A percentile compares a stretch with the other conserved stretches of the same genome.
phyloP scores from a whole-genome alignment of 1,140 invertebrate genomes.

The Doryteuthis pealeii region DNA sequence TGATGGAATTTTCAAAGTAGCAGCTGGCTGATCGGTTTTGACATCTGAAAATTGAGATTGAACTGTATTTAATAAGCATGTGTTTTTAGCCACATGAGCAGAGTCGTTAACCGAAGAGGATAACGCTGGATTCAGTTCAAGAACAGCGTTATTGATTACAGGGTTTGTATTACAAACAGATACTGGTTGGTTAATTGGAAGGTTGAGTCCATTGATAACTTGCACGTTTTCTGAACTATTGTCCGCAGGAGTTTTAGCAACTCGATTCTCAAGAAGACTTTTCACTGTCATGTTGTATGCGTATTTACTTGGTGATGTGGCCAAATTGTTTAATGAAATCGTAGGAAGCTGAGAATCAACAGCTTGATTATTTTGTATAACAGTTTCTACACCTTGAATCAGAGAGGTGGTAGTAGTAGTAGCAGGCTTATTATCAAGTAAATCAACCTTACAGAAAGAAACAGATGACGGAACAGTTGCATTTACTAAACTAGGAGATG shows the following conservation, averaged over 20 bases:
- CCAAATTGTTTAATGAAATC: not conserved
- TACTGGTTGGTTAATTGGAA: not conserved
- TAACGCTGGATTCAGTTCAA: not conserved
- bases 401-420: too few species aligned
- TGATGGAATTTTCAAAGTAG: slow-evolving; percentile 44
- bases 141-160: not conserved
- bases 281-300: slow-evolving; percentile 50
- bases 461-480: too few species aligned
- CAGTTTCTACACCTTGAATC: too few species aligned
- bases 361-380: not conserved
- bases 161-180: not conserved
- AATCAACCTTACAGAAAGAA: too few species aligned
- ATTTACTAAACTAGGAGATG: too few species aligned
- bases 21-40: slow-evolving; percentile 39
- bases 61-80: not conserved
- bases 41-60: slow-evolving; percentile 4
- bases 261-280: slow-evolving; percentile 40
- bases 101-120: not conserved
- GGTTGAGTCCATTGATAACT: not conserved
- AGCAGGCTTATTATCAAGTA: too few species aligned
- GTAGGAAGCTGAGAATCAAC: not conserved
- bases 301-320: slow-evolving; percentile 30
- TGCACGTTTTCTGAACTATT: not conserved
- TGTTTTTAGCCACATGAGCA: not conserved
- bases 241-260: slow-evolving; percentile 21